Evolutionary conservation across 2,888 invertebrate species (phyloP).

Genomic region (Lepidochitona cinerea): DNA sequence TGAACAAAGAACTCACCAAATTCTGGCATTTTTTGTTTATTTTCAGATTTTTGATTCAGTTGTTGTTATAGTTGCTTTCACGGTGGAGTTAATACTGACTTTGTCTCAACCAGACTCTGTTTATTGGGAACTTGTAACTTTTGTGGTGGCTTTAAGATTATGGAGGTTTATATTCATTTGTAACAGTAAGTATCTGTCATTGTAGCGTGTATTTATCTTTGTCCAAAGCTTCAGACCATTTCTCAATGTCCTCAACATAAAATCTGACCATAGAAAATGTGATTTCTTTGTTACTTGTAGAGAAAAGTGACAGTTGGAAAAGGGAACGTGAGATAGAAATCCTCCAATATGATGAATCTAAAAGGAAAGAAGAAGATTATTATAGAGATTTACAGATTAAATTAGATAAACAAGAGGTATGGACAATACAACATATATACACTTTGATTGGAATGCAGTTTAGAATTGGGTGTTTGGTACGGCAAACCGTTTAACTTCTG

Average conservation of each 20-base stretch:
- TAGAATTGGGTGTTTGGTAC: too few relatives aligned
- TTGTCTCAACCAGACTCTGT: background rate
- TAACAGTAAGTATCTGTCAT: background rate
- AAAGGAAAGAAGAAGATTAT: background rate
- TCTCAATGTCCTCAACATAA: background rate
- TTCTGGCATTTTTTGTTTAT: background rate
- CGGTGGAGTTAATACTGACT: background rate
- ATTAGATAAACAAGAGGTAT: background rate
- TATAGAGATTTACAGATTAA: background rate
- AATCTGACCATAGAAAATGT: too few relatives aligned
- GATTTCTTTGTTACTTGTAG: too few relatives aligned
- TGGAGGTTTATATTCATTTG: background rate
- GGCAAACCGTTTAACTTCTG: too few relatives aligned
- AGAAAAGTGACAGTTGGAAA: background rate
- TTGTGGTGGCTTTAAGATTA: background rate
- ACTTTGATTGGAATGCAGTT: too few relatives aligned
- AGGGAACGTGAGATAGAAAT: background rate
- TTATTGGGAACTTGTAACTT: background rate
- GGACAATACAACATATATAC: too few relatives aligned
- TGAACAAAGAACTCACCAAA: too few relatives aligned
- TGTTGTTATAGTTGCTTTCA: background rate
- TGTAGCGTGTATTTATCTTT: background rate
- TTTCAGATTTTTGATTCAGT: background rate
- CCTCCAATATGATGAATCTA: background rate
- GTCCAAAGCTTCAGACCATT: background rate